Percentiles rank a stretch among this genome's conserved stretches.
These are phyloP conservation scores for Oreotrochilus melanogaster DNA, from an alignment of 2,113 vertebrate genomes.

Conservation along the genomic window DNA sequence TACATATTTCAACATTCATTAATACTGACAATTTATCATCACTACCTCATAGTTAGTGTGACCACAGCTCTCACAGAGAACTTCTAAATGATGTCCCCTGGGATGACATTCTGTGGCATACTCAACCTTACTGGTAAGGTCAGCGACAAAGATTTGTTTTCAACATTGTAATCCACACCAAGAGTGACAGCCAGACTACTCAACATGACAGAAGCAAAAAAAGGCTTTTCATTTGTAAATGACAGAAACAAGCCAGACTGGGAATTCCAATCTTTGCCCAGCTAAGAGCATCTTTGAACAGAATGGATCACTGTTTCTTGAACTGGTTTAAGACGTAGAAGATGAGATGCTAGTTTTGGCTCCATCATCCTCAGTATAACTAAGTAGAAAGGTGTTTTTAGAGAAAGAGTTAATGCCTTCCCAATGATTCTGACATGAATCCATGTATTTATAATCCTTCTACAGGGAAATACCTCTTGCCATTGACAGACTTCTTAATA, in stretches of 20 bases:
- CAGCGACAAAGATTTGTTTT: constrained; percentile 53
- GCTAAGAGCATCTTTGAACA: background rate
- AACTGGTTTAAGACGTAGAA: background rate
- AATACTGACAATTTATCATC: constrained; percentile 18
- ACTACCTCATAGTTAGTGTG: background rate
- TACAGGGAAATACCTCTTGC: background rate
- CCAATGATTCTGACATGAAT: background rate
- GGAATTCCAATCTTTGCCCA: background rate
- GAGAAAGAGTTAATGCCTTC: background rate
- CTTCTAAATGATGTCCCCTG: constrained; percentile 20
- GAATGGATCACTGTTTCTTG: background rate
- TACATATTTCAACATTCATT: constrained; percentile 7
- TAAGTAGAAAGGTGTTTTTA: background rate
- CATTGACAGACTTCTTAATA: background rate
- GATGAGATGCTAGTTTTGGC: background rate
- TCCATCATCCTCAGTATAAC: background rate
- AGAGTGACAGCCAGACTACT: constrained; percentile 32
- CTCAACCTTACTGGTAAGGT: constrained; percentile 40
- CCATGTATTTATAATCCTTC: background rate
- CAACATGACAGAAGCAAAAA: background rate
- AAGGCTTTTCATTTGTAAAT: constrained; percentile 18
- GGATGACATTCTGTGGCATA: constrained; percentile 5
- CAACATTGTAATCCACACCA: constrained; percentile 26
- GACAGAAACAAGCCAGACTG: constrained; percentile 9
- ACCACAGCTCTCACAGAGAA: background rate